Evolutionary conservation across 2,113 vertebrate genomes (phyloP).

Genomic region (Sprattus sprattus): DNA sequence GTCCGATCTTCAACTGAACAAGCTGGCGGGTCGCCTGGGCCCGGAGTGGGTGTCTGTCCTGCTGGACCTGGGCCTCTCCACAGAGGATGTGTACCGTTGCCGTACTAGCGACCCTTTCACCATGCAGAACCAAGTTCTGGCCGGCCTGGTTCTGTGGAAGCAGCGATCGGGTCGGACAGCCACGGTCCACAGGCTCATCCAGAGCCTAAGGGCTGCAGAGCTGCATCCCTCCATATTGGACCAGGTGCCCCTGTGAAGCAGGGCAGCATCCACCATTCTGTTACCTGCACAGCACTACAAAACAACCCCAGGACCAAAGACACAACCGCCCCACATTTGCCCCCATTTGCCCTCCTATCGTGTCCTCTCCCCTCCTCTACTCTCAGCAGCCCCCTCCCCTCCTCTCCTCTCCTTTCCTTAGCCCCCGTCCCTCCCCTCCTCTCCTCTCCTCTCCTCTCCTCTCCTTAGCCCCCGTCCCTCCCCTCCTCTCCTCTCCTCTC

Average conservation of each 20-base stretch:
- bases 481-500: no score
- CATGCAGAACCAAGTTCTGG: constrained; percentile 77
- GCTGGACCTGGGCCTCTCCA: constrained; percentile 81
- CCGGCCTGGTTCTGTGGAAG: constrained; percentile 84
- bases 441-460: no score
- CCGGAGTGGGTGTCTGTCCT: constrained; percentile 81
- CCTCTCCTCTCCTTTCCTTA: no score
- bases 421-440: no score
- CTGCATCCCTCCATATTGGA: constrained; percentile 76
- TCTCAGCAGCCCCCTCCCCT: no score
- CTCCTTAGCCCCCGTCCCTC: no score
- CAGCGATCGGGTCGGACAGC: constrained; percentile 76
- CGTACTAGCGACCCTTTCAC: constrained; percentile 79
- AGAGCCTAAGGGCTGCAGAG: constrained; percentile 69
- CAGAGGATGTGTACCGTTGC: constrained; percentile 80
- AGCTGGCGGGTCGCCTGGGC: constrained; percentile 78
- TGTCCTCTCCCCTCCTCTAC: no score
- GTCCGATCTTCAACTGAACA: constrained; percentile 82
- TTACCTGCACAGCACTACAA: not conserved
- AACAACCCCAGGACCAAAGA: not conserved
- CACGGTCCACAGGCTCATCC: constrained; percentile 72
- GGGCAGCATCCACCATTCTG: not conserved
- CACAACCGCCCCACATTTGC: no score
- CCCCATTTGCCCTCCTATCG: no score
- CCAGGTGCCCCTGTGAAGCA: constrained; percentile 67